Percentiles rank a stretch among this genome's conserved stretches.
Conservation (phyloP, 1,140 invertebrate genomes). For the Bombus huntii region DNA sequence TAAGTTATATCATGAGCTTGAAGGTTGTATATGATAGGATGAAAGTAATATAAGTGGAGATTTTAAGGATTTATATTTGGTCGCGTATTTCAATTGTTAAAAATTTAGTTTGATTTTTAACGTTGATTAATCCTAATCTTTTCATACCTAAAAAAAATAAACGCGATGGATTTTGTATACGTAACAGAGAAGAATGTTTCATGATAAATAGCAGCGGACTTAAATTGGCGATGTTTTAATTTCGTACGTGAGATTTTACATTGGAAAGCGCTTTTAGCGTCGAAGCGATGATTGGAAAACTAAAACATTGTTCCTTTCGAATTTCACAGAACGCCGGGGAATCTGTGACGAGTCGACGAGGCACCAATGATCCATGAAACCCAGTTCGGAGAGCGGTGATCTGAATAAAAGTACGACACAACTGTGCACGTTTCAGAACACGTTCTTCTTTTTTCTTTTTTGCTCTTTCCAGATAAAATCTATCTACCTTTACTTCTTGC, state of each 20-base stretch:
- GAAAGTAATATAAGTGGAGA: too few species aligned
- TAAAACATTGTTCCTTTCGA: background rate
- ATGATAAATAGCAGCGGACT: too few species aligned
- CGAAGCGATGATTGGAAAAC: background rate
- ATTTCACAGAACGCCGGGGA: background rate
- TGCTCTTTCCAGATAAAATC: background rate
- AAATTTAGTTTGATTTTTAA: too few species aligned
- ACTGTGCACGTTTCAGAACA: background rate
- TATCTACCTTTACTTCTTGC: too few species aligned
- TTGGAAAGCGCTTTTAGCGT: background rate
- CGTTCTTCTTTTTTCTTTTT: background rate
- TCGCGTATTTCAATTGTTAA: too few species aligned
- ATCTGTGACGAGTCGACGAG: background rate
- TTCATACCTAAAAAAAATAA: too few species aligned
- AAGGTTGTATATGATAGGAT: too few species aligned
- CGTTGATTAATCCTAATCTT: too few species aligned
- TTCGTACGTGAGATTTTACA: background rate
- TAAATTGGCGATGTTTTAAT: background rate
- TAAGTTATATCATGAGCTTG: too few species aligned
- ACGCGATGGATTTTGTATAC: too few species aligned
- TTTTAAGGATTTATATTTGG: too few species aligned
- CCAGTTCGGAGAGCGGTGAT: background rate
- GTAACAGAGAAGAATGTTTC: too few species aligned
- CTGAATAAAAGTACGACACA: background rate
- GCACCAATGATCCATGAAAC: constrained; percentile 7